Evolutionary conservation across 2,797 vertebrate species (phyloP).

Genomic region (Anguilla megastoma): DNA sequence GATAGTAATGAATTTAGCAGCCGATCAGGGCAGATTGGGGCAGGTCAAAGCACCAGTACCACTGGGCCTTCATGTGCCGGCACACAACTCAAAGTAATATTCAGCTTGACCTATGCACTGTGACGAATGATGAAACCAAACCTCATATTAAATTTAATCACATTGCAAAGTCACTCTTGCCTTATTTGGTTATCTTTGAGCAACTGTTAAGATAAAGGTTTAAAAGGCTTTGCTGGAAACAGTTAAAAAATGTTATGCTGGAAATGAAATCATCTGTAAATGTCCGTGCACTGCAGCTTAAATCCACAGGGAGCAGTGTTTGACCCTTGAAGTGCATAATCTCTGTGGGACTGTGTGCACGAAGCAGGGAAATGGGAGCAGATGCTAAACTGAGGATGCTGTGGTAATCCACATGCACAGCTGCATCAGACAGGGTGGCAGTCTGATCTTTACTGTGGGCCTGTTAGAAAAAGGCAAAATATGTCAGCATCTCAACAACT

Average conservation of each 20-base stretch:
- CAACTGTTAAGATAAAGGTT: not conserved
- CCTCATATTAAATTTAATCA: not conserved
- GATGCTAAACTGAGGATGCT: not conserved
- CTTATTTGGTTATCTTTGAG: not conserved
- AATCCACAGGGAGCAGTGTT: not conserved
- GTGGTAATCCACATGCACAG: not conserved
- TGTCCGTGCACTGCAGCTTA: not conserved
- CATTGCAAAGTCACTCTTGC: not conserved
- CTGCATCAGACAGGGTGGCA: not conserved
- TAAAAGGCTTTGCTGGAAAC: not conserved
- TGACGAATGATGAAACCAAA: not conserved
- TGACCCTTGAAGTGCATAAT: conserved; percentile 29
- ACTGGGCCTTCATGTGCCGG: not conserved
- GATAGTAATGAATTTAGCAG: too few species aligned
- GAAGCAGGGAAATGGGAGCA: conserved; percentile 10
- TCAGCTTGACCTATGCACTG: not conserved
- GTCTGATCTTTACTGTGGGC: not conserved
- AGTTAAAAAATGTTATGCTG: not conserved
- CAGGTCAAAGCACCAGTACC: not conserved
- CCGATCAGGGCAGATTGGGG: not conserved
- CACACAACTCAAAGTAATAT: not conserved
- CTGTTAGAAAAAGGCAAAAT: not conserved
- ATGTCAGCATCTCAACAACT: not conserved
- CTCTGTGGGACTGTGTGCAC: conserved; percentile 20
- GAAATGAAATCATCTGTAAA: conserved; percentile 3